Evolutionary conservation across 2,888 invertebrate species (phyloP).

Genomic region (Sinohyriopsis cumingii): DNA sequence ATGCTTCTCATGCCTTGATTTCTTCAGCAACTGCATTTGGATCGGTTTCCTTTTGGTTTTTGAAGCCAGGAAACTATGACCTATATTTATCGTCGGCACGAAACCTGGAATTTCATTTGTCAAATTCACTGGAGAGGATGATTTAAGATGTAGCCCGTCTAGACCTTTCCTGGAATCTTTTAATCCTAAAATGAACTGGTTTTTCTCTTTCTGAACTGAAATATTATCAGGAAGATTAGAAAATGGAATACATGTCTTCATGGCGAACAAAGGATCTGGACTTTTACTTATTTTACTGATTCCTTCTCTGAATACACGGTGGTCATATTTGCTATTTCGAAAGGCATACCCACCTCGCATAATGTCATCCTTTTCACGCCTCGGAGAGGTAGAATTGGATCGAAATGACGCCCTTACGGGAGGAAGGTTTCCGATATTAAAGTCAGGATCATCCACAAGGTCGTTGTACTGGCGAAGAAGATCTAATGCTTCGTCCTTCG

Average conservation of each 20-base stretch:
- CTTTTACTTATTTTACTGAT: slow-evolving; percentile 48
- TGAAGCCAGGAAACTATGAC: too few species aligned
- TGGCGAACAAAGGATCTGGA: slow-evolving; percentile 36
- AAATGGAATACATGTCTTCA: slow-evolving; percentile 41
- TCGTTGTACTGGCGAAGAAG: slow-evolving; percentile 40
- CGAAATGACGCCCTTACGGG: slow-evolving; percentile 37
- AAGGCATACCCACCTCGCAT: slow-evolving; percentile 26
- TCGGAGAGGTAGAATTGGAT: slow-evolving; percentile 16
- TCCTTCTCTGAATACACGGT: slow-evolving; percentile 49
- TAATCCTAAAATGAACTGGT: slow-evolving; percentile 44
- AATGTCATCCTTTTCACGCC: slow-evolving; percentile 12
- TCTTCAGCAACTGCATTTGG: too few species aligned
- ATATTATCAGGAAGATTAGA: slow-evolving; percentile 51
- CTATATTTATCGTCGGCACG: too few species aligned
- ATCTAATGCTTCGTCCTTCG: slow-evolving; percentile 24
- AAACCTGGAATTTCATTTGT: too few species aligned
- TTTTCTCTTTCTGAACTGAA: slow-evolving; percentile 43
- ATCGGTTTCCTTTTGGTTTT: too few species aligned
- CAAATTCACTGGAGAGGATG: too few species aligned
- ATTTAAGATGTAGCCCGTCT: too few species aligned
- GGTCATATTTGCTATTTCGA: slow-evolving; percentile 28
- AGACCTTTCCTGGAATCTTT: slow-evolving; percentile 1
- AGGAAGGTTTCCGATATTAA: slow-evolving; percentile 39
- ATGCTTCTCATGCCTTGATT: too few species aligned
- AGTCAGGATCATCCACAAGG: slow-evolving; percentile 29